Conservation (phyloP, 2,888 invertebrate species). For the Pemphredon lugubris region DNA sequence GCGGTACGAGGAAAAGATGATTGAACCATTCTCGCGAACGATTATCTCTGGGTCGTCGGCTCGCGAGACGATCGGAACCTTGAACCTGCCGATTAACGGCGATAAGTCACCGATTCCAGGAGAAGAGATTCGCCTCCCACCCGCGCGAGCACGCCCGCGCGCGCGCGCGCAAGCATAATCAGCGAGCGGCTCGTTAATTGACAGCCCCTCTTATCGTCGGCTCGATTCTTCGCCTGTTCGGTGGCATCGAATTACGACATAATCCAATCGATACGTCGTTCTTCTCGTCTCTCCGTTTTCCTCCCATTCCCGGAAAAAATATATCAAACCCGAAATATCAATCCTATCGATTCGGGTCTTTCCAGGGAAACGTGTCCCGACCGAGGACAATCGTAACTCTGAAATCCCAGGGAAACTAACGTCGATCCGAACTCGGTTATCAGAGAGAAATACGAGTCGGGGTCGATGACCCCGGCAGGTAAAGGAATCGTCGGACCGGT, state of each 20-base stretch:
- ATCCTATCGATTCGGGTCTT: too few species aligned
- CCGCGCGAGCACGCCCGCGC: not conserved
- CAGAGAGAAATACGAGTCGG: conserved; percentile 45
- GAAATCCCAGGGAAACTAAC: conserved; percentile 3
- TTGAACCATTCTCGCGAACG: not conserved
- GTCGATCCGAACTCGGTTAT: conserved; percentile 46
- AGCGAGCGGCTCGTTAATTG: too few species aligned
- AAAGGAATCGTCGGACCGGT: conserved; percentile 33
- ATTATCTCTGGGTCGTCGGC: not conserved
- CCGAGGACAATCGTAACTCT: too few species aligned
- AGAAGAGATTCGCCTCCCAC: not conserved
- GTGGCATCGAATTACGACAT: too few species aligned
- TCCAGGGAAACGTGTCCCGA: too few species aligned
- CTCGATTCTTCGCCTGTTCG: too few species aligned
- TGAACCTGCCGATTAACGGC: conserved; percentile 12
- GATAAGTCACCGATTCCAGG: conserved; percentile 8
- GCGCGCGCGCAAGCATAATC: too few species aligned
- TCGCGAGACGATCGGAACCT: not conserved
- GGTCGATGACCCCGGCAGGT: conserved; percentile 47
- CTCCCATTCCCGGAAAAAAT: too few species aligned
- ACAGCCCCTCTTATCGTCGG: too few species aligned
- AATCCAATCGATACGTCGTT: not conserved
- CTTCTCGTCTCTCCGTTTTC: not conserved
- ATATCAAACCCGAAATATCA: too few species aligned
- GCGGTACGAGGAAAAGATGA: too few species aligned